Evolutionary conservation across 1,140 invertebrate genomes (phyloP).

Genomic region (Agrilus planipennis): DNA sequence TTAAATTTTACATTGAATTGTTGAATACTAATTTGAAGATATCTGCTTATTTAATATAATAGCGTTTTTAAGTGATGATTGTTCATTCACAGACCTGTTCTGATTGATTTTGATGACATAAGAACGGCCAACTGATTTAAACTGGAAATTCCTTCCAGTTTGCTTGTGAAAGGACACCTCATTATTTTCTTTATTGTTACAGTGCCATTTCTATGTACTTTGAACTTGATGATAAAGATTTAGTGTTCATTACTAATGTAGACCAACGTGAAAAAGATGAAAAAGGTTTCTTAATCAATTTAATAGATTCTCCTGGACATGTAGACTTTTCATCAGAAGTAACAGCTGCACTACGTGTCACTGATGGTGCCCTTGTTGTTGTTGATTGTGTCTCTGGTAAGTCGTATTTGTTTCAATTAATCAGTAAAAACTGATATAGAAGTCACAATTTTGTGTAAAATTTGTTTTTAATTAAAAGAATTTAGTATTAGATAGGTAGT

Average conservation of each 20-base stretch:
- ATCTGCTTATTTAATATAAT: too few relatives aligned
- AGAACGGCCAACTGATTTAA: slow-evolving; percentile 38
- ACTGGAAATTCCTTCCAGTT: neutral
- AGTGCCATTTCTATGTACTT: slow-evolving; percentile 99
- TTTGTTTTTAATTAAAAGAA: too few relatives aligned
- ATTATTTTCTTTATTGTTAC: slow-evolving; percentile 16
- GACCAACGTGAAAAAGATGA: slow-evolving; percentile 82
- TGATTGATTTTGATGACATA: slow-evolving; percentile 30
- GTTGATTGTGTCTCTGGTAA: slow-evolving; percentile 98
- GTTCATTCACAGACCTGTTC: slow-evolving; percentile 37
- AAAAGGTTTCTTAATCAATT: slow-evolving; percentile 96
- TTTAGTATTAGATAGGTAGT: too few relatives aligned
- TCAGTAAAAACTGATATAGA: neutral
- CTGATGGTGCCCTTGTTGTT: slow-evolving; percentile 96
- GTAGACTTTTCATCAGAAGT: slow-evolving; percentile 99
- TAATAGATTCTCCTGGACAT: slow-evolving; percentile 98
- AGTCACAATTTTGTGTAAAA: neutral
- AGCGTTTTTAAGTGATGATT: slow-evolving; percentile 29
- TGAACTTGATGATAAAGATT: slow-evolving; percentile 85
- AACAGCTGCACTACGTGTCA: slow-evolving; percentile 96
- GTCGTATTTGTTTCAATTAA: too few relatives aligned
- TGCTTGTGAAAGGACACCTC: neutral
- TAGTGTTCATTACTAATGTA: slow-evolving; percentile 76
- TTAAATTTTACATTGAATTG: too few relatives aligned
- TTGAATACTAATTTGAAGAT: too few relatives aligned